These are phyloP conservation scores for Falco peregrinus DNA, from an alignment of 2,797 vertebrate species.

Conservation along the genomic window DNA sequence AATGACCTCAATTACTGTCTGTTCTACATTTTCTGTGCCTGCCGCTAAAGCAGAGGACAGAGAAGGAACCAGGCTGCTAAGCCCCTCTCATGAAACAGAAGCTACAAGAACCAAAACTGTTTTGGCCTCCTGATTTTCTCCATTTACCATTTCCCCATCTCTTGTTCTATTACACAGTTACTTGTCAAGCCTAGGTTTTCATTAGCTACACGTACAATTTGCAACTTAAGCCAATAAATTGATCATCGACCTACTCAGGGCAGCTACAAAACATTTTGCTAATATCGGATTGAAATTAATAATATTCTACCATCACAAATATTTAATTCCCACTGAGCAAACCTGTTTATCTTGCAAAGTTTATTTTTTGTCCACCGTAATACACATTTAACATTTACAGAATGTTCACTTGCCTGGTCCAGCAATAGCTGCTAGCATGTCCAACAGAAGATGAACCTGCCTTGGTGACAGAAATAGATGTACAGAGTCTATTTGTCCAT, in stretches of 20 bases:
- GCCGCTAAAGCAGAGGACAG: neutral
- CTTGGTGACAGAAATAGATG: conserved; percentile 92
- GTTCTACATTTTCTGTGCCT: neutral
- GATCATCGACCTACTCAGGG: neutral
- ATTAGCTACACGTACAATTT: neutral
- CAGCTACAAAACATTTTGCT: neutral
- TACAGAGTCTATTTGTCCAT: conserved; percentile 90
- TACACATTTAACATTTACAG: neutral
- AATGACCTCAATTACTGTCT: neutral
- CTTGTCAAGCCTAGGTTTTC: neutral
- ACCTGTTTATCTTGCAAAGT: neutral
- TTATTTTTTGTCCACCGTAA: neutral
- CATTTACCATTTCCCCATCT: neutral
- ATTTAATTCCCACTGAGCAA: neutral
- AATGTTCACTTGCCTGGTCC: conserved; percentile 83
- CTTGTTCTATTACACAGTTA: neutral
- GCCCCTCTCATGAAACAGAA: neutral
- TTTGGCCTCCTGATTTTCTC: neutral
- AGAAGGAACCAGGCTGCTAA: neutral
- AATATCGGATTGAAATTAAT: neutral
- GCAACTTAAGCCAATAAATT: neutral
- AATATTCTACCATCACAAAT: neutral
- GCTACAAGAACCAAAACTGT: neutral
- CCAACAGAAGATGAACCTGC: conserved; percentile 94
- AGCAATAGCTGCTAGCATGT: conserved; percentile 92